Conservation (phyloP, 2,888 invertebrate species). For the Mythimna lalbum region DNA sequence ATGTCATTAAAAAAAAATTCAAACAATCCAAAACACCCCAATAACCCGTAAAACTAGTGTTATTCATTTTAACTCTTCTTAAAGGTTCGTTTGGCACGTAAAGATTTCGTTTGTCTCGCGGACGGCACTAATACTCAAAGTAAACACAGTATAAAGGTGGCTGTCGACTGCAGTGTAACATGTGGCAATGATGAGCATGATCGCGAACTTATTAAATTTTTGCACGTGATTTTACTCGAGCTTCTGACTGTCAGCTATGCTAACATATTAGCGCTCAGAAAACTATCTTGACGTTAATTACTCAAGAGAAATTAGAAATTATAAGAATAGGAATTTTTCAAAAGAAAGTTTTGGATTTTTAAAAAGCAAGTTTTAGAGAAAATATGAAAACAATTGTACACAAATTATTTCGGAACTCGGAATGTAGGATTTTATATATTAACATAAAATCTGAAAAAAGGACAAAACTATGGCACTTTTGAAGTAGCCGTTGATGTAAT, state of each 20-base stretch:
- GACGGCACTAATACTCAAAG: constrained; percentile 84
- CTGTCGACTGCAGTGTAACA: constrained; percentile 38
- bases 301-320: no score
- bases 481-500: background rate
- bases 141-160: constrained; percentile 41
- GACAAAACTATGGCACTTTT: background rate
- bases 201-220: background rate
- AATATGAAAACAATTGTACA: background rate
- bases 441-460: background rate
- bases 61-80: constrained; percentile 62
- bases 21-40: background rate
- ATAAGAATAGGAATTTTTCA: background rate
- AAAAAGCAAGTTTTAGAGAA: background rate
- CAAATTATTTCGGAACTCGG: background rate
- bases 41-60: constrained; percentile 45
- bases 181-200: background rate
- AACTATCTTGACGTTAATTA: no score
- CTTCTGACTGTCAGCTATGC: constrained; percentile 26
- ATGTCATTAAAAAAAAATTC: no score
- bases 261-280: background rate
- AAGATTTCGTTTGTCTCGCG: constrained; percentile 79
- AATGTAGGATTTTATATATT: background rate
- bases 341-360: no score
- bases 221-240: background rate
- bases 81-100: constrained; percentile 82